Base-by-base conservation (phyloP, 2,797 vertebrate genomes). In the Ptychadena robeensis region DNA sequence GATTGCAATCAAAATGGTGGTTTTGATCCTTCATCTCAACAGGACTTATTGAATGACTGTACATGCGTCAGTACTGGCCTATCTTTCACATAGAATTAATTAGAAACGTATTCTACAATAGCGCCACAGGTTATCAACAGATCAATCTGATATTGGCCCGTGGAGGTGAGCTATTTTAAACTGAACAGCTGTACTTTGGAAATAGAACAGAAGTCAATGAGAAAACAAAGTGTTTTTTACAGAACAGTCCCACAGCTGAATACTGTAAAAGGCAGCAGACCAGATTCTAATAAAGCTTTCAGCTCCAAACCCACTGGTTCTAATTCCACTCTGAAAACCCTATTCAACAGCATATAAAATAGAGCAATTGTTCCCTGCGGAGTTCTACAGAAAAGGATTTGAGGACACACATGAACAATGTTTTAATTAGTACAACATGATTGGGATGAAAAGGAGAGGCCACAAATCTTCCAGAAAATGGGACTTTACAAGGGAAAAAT, bases 71-170 rank as follows among this genome's bases (percentile, higher is more conserved):
- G 28, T 59, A 34, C 18, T 25, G 7, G 37, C 22, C 30, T 31
- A 15, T 7, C 64, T 15, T 59, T 10, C 10, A 31, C 10, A 73
- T 31, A 57, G 7, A 53, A 72, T 31, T 66, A 65, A 83, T 78
- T 53, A 76, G 74, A 63, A 83, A 79, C 25, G 2, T 64, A n/a
- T 53, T 15, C 34, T 15, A 79, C 74, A 83, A 83, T 72, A 72
- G 59, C 59, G 12, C 67, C 10, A 25, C 4, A 15, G 81, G 59
- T 72, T 9, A 78, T 35, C 25, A 37, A 57, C 30, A 73, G 66
- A 65, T 64, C 65, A 73, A 48, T 53, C 73, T 9, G 22, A 35
- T 48, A 35, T 25, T 66, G 57, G 30, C 61, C 65, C 59, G 81
- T 25, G 38, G 66, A 44, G 81, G 35, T 28, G n/a, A 66, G 44